Base-by-base conservation (phyloP, 2,888 invertebrate species). In the Drosophila quinaria region DNA sequence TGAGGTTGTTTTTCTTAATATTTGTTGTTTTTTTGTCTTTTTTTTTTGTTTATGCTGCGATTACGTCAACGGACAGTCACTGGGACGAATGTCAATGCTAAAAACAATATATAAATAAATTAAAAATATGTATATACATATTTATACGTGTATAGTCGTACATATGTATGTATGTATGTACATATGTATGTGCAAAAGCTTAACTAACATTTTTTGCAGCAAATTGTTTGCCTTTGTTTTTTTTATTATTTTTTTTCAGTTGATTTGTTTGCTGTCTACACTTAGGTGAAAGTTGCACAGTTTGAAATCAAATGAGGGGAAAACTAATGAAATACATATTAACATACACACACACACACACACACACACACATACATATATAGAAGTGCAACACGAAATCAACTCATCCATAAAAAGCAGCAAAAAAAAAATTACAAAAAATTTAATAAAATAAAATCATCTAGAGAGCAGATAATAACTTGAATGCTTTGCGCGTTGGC, bases 251-350 rank as follows among this genome's bases (percentile, higher is more conserved):
- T 17, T 19, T 52, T 46, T 58, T 58, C 15, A 47, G 39, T 31
- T 55, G 56, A 56, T 63, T 64, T 80, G 68, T 64, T 69, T 67
- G 64, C 75, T 65, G 78, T 69, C 60, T 71, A 49, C 41, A 52
- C 46, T 69, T 65, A 72, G 75, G 82, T 83, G 87, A 82, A 82
- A 82, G 82, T 82, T 86, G 72, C 70, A 73, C 75, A 68, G 75
- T 68, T 77, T 72, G 59, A 83, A 80, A 75, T 72, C 74, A 83
- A 80, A 78, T 76, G 66, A 62, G 72, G 61, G 60, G 62, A 76
- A 86, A 68, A 66, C 64, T 52, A 60, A 54, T 50, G 35, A 62
- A 75, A 64, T 64, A 69, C 37, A 59, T 69, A 63, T 65, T 55
- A 46, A 68, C 63, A 64, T 51, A 37, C 22, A 63, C 19, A 35